Base-by-base conservation (phyloP, 2,888 invertebrate genomes). In the Melanostoma scalare region DNA sequence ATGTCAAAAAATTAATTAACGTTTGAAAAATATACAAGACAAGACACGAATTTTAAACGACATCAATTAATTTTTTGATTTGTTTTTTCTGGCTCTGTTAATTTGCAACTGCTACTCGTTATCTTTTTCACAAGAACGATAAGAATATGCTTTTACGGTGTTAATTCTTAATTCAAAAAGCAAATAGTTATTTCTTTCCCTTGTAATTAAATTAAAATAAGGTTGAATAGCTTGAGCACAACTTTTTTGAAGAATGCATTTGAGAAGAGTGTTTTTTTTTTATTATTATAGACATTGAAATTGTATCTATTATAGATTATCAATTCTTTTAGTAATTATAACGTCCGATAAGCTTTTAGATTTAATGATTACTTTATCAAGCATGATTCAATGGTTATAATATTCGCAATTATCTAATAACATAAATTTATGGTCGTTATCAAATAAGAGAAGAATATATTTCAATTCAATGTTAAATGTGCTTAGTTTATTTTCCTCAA, bases 51-150 rank as follows among this genome's bases (percentile, higher is more conserved):
- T 60, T 53, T 75, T 65, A 60, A 44, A 80, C 67, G 60, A 76
- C 76, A 72, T 81, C 42, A 76, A 76, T 56, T 56, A 36, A 55
- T 40, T 74, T 31, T 36, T 56, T 46, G 40, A 40, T 55, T 40
- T 61, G 42, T 67, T 61, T 38, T 58, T 69, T 72, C 44, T 58
- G 55, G 67, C 48, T 44, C 50, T 63, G 79, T 75, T 80, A 85
- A 73, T 79, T 61, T 58, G 76, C 60, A 76, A 77, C 65, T 68
- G 78, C 71, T 61, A 50, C 53, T 76, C 77, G 67, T 86, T 77
- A 74, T 74, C 72, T 61, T 73, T 80, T 73, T 71, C 63, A 75
- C 40, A 78, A 81, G 72, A 60, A 67, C 68, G 52, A 82, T 52
- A 69, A 67, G 42, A 55, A 69, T 48, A 31, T 55, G 38, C 42